A percentile compares a stretch with the other conserved stretches of the same genome.
phyloP scores from a whole-genome alignment of 53 echinoderm and acorn worm species.

The Zoroaster sp. region DNA sequence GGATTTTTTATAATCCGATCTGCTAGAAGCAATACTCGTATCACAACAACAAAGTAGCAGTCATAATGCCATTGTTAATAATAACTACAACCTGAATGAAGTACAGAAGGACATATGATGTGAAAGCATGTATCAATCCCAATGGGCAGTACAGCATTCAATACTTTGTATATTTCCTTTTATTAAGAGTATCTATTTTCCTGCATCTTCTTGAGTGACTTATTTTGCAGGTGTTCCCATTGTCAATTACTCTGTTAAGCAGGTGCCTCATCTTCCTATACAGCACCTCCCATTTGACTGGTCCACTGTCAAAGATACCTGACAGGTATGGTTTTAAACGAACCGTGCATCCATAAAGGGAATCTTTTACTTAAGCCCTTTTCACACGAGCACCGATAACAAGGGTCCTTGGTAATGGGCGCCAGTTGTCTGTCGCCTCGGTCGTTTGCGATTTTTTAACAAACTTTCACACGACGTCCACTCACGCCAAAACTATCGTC shows the following conservation, averaged over 20 bases:
- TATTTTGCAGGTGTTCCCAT: constrained; percentile 22
- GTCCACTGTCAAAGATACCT: not conserved
- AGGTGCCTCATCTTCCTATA: not conserved
- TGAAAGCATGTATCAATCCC: no score
- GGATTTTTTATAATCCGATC: not conserved
- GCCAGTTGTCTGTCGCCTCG: no score
- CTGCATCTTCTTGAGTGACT: not conserved
- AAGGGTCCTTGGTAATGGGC: no score
- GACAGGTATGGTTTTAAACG: not conserved
- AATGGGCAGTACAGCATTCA: not conserved
- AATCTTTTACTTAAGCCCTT: no score
- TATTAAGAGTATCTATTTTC: not conserved
- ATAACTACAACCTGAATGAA: not conserved
- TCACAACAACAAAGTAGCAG: not conserved
- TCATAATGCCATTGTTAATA: not conserved
- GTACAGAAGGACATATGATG: no score
- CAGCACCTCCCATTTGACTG: not conserved
- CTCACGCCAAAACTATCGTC: no score
- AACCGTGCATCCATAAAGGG: no score
- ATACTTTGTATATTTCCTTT: not conserved
- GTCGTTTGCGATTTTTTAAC: no score
- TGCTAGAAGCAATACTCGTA: not conserved
- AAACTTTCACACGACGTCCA: no score
- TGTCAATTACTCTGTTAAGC: constrained; percentile 2
- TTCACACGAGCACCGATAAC: no score